These are phyloP conservation scores for Boulengeromyrus knoepffleri DNA, from an alignment of 2,113 vertebrate genomes.

Conservation along the genomic window DNA sequence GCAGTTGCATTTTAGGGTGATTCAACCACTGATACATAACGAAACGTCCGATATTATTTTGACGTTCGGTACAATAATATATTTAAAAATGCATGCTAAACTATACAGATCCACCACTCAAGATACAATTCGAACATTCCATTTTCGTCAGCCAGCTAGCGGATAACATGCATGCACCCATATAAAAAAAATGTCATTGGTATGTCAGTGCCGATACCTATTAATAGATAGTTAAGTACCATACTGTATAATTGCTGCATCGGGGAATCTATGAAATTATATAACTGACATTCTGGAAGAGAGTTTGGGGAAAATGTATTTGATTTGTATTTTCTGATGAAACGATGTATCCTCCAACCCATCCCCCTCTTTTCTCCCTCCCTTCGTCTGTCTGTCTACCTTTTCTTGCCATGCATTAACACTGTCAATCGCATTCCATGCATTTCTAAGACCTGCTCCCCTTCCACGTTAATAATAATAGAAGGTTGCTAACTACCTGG, in stretches of 20 bases:
- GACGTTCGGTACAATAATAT: neutral
- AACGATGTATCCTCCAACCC: constrained; percentile 16
- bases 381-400: constrained; percentile 38
- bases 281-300: neutral
- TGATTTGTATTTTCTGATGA: constrained; percentile 6
- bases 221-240: neutral
- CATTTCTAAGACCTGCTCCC: constrained; percentile 48
- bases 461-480: constrained; percentile 55
- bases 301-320: neutral
- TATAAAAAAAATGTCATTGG: constrained; percentile 8
- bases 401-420: constrained; percentile 47
- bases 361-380: constrained; percentile 26
- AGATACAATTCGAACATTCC: constrained; percentile 11
- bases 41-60: neutral
- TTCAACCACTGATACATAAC: neutral
- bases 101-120: constrained; percentile 7
- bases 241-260: neutral
- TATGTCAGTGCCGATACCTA: neutral
- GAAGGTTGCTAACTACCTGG: constrained; percentile 5
- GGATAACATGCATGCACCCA: neutral
- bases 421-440: constrained; percentile 66
- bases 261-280: neutral
- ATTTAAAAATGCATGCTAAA: neutral
- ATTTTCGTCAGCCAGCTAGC: constrained; percentile 6
- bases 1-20: neutral